Percentiles rank a stretch among this genome's conserved stretches.
Conservation (phyloP, 2,113 vertebrate genomes). For the Ceyx melanurus region DNA sequence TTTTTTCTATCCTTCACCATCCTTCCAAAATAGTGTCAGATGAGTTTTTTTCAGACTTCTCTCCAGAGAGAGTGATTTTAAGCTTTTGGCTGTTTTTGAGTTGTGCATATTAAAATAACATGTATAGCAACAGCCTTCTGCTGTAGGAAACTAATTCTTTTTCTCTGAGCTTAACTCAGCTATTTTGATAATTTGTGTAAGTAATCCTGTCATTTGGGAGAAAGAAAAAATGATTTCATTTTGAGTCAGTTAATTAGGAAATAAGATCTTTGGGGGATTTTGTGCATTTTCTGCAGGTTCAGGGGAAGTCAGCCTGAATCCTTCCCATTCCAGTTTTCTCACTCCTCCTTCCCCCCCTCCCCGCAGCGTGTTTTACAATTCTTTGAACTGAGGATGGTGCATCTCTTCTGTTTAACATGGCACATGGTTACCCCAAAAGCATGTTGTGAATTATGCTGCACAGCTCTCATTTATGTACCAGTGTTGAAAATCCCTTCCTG, state of each 20-base stretch:
- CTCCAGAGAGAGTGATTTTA: conserved; percentile 58
- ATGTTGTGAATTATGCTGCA: neutral
- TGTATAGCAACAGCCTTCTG: conserved; percentile 62
- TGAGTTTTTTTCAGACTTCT: conserved; percentile 52
- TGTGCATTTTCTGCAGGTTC: conserved; percentile 52
- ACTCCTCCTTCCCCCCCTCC: neutral
- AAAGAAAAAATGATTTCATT: conserved; percentile 66
- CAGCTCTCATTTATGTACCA: neutral
- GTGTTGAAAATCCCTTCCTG: neutral
- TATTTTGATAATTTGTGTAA: conserved; percentile 68
- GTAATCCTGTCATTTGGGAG: conserved; percentile 68
- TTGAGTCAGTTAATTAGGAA: conserved; percentile 68
- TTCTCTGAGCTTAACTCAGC: conserved; percentile 57
- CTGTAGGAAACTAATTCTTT: conserved; percentile 59
- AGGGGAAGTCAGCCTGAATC: conserved; percentile 23
- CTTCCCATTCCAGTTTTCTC: neutral
- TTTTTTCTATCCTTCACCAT: neutral
- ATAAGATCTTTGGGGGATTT: conserved; percentile 59
- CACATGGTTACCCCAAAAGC: neutral
- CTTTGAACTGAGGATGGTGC: neutral
- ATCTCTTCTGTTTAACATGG: neutral
- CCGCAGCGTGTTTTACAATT: neutral
- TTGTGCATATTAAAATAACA: conserved; percentile 64
- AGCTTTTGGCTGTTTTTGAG: conserved; percentile 65
- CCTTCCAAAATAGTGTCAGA: conserved; percentile 54